These are phyloP conservation scores for Leptopterna dolabrata DNA, from an alignment of 2,888 invertebrate genomes.

Conservation along the genomic window DNA sequence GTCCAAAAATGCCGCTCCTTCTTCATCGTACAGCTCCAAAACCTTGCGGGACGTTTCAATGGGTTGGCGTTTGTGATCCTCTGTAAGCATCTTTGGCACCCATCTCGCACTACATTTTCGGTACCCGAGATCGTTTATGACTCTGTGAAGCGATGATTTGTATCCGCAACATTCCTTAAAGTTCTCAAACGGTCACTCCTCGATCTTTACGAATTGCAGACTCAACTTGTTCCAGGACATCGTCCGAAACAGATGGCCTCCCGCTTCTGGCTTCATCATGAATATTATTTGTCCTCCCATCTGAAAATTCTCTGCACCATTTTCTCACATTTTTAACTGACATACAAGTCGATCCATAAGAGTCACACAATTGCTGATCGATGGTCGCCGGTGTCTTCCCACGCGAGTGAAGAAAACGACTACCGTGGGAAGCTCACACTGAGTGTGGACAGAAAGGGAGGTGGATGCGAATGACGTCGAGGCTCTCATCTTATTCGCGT, in stretches of 20 bases:
- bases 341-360: neutral
- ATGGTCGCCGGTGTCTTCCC: neutral
- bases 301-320: neutral
- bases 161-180: neutral
- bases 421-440: too few relatives aligned
- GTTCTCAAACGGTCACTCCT: neutral
- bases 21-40: too few relatives aligned
- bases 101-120: conserved; percentile 9
- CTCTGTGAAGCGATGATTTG: neutral
- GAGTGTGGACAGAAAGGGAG: too few relatives aligned
- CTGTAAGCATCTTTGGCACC: too few relatives aligned
- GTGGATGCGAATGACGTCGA: neutral
- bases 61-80: conserved; percentile 13
- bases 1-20: conserved; percentile 54
- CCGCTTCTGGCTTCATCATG: too few relatives aligned
- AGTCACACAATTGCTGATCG: neutral
- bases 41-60: neutral
- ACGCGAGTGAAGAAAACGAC: too few relatives aligned
- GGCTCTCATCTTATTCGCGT: neutral
- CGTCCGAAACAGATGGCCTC: neutral
- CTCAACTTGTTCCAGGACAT: neutral
- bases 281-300: neutral
- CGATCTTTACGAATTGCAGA: neutral
- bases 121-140: neutral
- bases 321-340: neutral